Conservation (phyloP, 2,113 vertebrate species). For the Zapornia atra region DNA sequence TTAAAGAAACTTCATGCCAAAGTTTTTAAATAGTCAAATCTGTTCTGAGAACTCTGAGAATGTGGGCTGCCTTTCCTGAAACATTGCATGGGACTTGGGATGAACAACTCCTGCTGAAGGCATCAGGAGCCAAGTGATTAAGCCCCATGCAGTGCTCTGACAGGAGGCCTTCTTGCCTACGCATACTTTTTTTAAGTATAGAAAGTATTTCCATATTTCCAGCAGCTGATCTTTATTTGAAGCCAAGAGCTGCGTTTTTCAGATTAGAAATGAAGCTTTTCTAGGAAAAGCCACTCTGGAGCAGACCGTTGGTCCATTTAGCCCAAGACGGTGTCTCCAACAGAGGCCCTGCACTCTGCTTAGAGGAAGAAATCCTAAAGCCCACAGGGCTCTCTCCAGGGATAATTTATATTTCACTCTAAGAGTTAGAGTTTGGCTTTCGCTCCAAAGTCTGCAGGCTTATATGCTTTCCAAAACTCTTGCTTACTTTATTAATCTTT, state of each 20-base stretch:
- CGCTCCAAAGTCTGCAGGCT: slow-evolving; percentile 4
- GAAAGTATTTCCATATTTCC: slow-evolving; percentile 66
- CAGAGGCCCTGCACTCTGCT: not conserved
- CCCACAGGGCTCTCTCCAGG: not conserved
- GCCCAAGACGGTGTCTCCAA: not conserved
- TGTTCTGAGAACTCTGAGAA: slow-evolving; percentile 51
- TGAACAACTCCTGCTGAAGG: slow-evolving; percentile 50
- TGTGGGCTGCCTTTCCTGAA: slow-evolving; percentile 58
- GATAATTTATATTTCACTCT: slow-evolving; percentile 24
- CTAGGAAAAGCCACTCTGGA: slow-evolving; percentile 48
- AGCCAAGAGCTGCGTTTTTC: slow-evolving; percentile 54
- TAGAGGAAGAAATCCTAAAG: not conserved
- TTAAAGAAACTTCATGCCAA: slow-evolving; percentile 42
- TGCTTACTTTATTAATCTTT: slow-evolving; percentile 44
- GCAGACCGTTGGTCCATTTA: not conserved
- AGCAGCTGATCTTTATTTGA: slow-evolving; percentile 65
- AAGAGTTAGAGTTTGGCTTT: slow-evolving; percentile 33
- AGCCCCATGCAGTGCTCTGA: slow-evolving; percentile 63
- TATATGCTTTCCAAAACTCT: slow-evolving; percentile 39
- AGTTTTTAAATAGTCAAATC: slow-evolving; percentile 56
- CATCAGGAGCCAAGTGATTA: slow-evolving; percentile 58
- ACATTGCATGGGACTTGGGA: slow-evolving; percentile 44
- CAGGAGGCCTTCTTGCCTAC: slow-evolving; percentile 56
- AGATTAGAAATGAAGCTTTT: slow-evolving; percentile 40
- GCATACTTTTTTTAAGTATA: slow-evolving; percentile 56